These are phyloP conservation scores for Picathartes gymnocephalus DNA, from an alignment of 2,113 vertebrate species.

Conservation along the genomic window DNA sequence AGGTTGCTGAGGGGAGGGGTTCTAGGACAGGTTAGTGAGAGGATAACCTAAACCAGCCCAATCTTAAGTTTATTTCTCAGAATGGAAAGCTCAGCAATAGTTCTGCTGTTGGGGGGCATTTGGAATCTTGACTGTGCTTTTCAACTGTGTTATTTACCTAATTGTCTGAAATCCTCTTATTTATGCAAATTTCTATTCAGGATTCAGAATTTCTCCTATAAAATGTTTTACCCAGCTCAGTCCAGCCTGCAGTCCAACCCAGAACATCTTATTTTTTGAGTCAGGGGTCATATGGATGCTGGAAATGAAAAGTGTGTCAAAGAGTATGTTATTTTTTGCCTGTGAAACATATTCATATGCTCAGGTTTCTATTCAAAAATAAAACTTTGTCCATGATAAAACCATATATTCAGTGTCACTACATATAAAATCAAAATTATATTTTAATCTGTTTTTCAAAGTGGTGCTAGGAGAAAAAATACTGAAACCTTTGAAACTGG, in stretches of 20 bases:
- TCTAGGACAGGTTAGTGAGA: not conserved
- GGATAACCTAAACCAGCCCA: not conserved
- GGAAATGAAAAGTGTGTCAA: not conserved
- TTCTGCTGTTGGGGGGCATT: not conserved
- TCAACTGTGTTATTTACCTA: not conserved
- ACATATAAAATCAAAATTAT: not conserved
- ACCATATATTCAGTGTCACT: not conserved
- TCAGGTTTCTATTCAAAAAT: not conserved
- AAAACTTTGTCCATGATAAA: not conserved
- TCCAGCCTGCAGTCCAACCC: not conserved
- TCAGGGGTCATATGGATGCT: not conserved
- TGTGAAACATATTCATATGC: not conserved
- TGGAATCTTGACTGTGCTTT: not conserved
- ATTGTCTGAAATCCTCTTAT: not conserved
- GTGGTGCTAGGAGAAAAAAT: not conserved
- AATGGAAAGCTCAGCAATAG: not conserved
- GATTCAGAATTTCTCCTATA: not conserved
- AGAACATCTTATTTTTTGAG: not conserved
- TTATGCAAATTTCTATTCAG: not conserved
- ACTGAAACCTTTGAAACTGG: not conserved
- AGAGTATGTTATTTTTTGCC: not conserved
- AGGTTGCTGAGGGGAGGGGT: not conserved
- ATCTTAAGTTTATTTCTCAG: not conserved
- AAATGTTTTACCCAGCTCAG: not conserved
- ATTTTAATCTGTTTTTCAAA: not conserved